Evolutionary conservation across 2,797 vertebrate species (phyloP), one percentile per base, ranked within the genome.

Genomic region (Myotis planiceps): DNA sequence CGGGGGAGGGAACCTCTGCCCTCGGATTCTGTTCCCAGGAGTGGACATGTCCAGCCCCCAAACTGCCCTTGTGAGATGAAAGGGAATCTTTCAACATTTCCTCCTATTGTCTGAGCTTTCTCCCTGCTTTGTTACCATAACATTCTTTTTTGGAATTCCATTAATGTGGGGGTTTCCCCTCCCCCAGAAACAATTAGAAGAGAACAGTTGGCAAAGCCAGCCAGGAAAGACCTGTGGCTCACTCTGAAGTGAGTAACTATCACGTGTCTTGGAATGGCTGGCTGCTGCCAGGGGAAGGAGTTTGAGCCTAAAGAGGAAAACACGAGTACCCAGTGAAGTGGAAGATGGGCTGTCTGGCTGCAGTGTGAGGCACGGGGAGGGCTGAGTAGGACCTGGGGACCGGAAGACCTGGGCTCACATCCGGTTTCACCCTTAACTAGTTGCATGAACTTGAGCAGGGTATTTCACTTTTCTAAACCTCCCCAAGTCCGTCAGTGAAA

Each of bases 81-180:
- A 97, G 95, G 92, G 96, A 97, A 96, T 95, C 74, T 98, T 96
- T 97, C 94, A 90, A 86, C 81, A 88, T 93, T 98, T 98, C 98
- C 98, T 97, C 88, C 97, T 95, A 93, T 98, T 98, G 98, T 98
- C 96, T 97, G 96, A 49, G 94, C 96, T 97, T 97, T 95, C 97
- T 98, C 88, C 92, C 97, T 98, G 96, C 96, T 97, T 95, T 96
- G 95, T 93, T 91, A 97, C 92, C 90, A 45, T 51, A 4, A n/a
- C 94, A 86, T 97, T 97, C 96, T 96, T 97, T 93, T 92, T 79
- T 95, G 96, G 93, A 97, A 97, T 96, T 96, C 94, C 81, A 78
- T 83, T 92, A 87, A 90, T 68, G 27, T 72, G 60, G 0, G 81
- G 72, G 4, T 95, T 96, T 95, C 93, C 94, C 85, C 51, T 96